Evolutionary conservation across 2,113 vertebrate genomes (phyloP), one percentile per base, ranked within the genome.

Genomic region (Trogon melanurus): DNA sequence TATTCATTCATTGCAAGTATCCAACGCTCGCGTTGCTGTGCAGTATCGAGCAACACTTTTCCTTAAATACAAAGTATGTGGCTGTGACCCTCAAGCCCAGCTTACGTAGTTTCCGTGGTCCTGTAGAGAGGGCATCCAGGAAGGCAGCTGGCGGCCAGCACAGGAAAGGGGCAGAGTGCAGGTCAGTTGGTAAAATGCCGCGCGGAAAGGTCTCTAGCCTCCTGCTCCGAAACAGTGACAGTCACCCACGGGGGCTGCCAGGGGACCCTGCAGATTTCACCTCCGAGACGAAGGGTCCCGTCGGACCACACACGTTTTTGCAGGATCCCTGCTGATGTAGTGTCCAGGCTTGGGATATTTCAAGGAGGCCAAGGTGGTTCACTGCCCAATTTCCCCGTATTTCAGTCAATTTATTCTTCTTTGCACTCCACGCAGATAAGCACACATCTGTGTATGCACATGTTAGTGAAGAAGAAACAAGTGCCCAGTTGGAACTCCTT

Each of bases 381-480:
- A 22, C 51, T 44, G 20, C 38, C 14, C 11, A 2, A 38, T 89
- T 89, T 79, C 38, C 34, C 58, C 73, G 71, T 51, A 13, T 45
- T 79, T 89, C 48, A 25, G 44, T 74, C 47, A 23, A 6, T 79
- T 78, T 21, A 7, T 66, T 73, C 60, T 36, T 78, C 60, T 86
- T 96, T 96, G 89, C 87, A 89, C 81, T 94, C 44, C 57, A 16
- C 87, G 78, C 70, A 81, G 89, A 80, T 29, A 18, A 79, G 65
- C 73, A 61, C 76, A 83, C 21, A 11, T 86, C 91, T 94, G 91
- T 93, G 87, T 91, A 85, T 44, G 89, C 93, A 93, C 84, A 70
- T 0, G 0, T 53, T 44, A 57, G 54, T 56, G 70, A 29, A 74
- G 44, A 64, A 74, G 15, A 62, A 71, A 45, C 27, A 94, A 89